Evolutionary conservation across 2,113 vertebrate genomes (phyloP), one percentile per base, ranked within the genome.

Genomic region (Caranx melampygus): DNA sequence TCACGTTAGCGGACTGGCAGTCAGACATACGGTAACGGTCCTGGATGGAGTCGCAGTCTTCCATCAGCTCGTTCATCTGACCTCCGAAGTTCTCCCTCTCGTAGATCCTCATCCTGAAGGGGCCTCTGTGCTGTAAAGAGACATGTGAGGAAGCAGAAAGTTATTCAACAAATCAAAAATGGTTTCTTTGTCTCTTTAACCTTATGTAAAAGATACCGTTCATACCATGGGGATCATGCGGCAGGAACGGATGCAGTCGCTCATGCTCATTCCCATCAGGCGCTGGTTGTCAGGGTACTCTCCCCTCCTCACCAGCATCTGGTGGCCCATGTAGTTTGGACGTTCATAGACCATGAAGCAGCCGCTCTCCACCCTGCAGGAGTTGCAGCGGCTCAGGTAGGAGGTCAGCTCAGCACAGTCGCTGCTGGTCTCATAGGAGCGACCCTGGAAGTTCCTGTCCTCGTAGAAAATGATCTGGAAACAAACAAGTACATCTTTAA

Each of bases 371-470:
- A 93, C 86, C 34, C 87, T 75, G 63, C 90, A 90, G 14, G 89
- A 95, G 84, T 80, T 88, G 82, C 93, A 95, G 68, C 35, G 1
- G 88, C 77, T 95, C 78, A 94, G 84, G 60, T 93, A 90, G 49
- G 90, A 64, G 42, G 73, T 76, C 72, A 95, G 68, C 59, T 94
- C 94, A 20, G 88, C 37, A 2, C 90, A 91, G 88, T 95, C 94
- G 12, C 64, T 84, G 87, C 85, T 92, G 64, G 45, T 35, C 86
- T 95, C 94, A 82, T 93, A 94, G 64, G 87, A 90, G 26, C 91
- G 92, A 11, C 94, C 93, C 88, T 92, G 89, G 88, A 94, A 94
- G 91, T 94, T 94, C 82, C 66, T 93, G 4, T 95, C 94, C 91
- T 95, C 92, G 79, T 92, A 95, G 72, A 94, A 94, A 54, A 85